Evolutionary conservation across 1,140 invertebrate species (phyloP), one percentile per base, ranked within the genome.

Genomic region (Wasmannia auropunctata): DNA sequence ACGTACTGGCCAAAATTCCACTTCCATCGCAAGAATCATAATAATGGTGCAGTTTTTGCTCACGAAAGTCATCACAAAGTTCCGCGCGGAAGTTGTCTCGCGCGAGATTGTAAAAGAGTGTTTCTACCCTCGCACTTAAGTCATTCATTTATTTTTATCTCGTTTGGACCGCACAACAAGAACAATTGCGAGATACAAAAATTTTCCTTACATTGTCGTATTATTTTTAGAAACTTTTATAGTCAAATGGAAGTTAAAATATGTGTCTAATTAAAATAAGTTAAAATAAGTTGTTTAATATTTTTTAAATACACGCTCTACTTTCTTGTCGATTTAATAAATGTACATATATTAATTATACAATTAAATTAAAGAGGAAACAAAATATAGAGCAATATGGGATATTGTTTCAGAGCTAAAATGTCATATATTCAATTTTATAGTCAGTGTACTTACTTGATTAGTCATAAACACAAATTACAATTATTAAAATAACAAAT

Each of bases 121-220:
- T 40, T 60, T 58, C 51, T 25, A 56, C 37, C 19, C 16, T 77
- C n/a, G 75, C 56, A 46, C 22, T 63, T 43, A 63, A 63, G 75
- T 63, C 56, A 63, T 60, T 76, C 25, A 63, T 77, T 76, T 63
- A 63, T 43, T 77, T 77, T 63, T 77, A 77, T 63, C 5, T 76
- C 25, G 74, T 40, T 37, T 63, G 25, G 37, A 63, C 28, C 16
- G 16, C 14, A 28, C 49, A 74, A 56, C 1, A 11, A 74, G 16
- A 54, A n/a, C n/a, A n/a, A n/a, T n/a, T 75, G 31, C 31, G n/a
- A n/a, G n/a, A n/a, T n/a, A 58, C 51, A 25, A 34, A 25, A 75
- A 34, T 37, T 19, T 75, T 40, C 19, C 8, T 56, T 37, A 14
- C 58, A 37, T 58, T 58, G 34, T 22, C 8, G 22, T 14, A 22